Base-by-base conservation (phyloP, 2,797 vertebrate species). In the Erpetoichthys calabaricus region DNA sequence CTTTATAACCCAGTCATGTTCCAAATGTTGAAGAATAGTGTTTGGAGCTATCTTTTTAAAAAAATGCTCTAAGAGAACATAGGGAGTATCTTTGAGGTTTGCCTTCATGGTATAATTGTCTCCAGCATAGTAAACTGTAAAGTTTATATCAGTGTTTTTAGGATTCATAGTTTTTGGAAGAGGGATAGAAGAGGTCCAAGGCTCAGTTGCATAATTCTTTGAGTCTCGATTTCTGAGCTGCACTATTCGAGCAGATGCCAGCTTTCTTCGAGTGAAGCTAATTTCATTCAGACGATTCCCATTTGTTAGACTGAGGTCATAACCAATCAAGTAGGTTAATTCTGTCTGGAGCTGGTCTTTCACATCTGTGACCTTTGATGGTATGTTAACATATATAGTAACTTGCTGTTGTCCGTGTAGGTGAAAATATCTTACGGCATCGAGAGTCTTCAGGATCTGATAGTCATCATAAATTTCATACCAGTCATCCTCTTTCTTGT, bases 401-500 rank as follows among this genome's bases (percentile, higher is more conserved):
- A 77, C 75, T 1, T 57, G 65, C 42, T 74, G 69, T 44, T 53
- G 50, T 3, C 71, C 76, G 2, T 63, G 52, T 7, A 59, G n/a
- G 5, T 80, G 70, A 59, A 6, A 61, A 8, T 65, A 71, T 80
- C 80, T 84, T 3, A 79, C 76, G 5, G 78, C 66, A 57, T 82
- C 75, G 42, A 87, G 64, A 0, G 82, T 84, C 68, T 70, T 63
- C 58, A 88, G 62, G 8, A 84, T 67, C 69, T 88, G 84, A 60
- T 71, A 80, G 67, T 85, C 77, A 47, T 88, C 83, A 3, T 83
- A 85, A 54, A 81, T 79, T 63, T 88, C 86, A 45, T 78, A 85
- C 76, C 75, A 81, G 9, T 83, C 74, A 0, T 59, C 64, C 2
- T 62, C 74, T 45, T 73, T 73, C 50, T 59, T 57, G 51, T 86